These are phyloP conservation scores for Protula sp. DNA, from an alignment of 2,888 invertebrate genomes.

Conservation along the genomic window DNA sequence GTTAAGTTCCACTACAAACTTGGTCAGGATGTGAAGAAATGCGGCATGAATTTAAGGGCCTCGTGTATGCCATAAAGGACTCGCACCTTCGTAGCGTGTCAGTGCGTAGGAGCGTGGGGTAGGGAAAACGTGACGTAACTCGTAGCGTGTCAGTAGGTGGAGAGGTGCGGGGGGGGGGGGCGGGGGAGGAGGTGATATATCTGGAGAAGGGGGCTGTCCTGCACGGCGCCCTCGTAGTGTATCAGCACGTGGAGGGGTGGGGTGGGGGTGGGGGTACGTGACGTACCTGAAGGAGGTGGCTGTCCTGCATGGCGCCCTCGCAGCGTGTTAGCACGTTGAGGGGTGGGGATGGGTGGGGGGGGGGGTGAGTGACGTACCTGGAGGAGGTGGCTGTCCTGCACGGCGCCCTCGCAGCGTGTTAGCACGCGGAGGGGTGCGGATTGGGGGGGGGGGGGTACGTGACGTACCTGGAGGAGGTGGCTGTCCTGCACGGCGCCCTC, in stretches of 20 bases:
- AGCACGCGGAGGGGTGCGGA: too few relatives aligned
- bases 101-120: too few relatives aligned
- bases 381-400: conserved; percentile 30
- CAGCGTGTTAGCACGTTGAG: conserved; percentile 34
- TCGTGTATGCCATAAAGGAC: too few relatives aligned
- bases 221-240: conserved; percentile 31
- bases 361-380: conserved; percentile 27
- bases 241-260: conserved; percentile 35
- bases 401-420: conserved; percentile 34
- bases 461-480: conserved; percentile 29
- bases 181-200: conserved; percentile 22
- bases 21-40: too few relatives aligned
- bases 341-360: too few relatives aligned
- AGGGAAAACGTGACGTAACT: too few relatives aligned
- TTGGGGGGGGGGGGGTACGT: too few relatives aligned
- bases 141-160: conserved; percentile 35
- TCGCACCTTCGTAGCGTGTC: conserved; percentile 35
- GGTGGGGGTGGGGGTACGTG: too few relatives aligned
- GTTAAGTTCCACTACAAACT: too few relatives aligned
- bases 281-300: conserved; percentile 31
- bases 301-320: conserved; percentile 32
- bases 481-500: conserved; percentile 34
- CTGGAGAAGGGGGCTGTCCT: conserved; percentile 32
- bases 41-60: too few relatives aligned
- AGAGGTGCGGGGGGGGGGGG: too few relatives aligned